Percentiles rank a stretch among this genome's conserved stretches.
phyloP scores from a whole-genome alignment of 2,113 vertebrate genomes.

The Acinonyx jubatus region DNA sequence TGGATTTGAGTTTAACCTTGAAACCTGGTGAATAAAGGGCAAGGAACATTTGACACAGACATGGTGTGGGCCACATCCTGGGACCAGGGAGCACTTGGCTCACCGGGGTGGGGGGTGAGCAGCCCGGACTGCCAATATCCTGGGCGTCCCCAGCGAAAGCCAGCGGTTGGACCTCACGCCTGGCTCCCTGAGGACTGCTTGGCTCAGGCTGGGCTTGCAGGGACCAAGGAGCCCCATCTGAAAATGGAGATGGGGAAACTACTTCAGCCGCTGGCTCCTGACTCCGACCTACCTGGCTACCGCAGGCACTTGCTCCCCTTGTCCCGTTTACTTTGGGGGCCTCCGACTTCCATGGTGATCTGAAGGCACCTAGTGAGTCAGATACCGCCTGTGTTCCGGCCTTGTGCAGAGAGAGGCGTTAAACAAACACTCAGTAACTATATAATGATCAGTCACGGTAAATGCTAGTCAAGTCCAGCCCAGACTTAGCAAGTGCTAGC shows the following conservation, averaged over 20 bases:
- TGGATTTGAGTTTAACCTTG: slow-evolving; percentile 82
- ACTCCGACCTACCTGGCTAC: too few species aligned
- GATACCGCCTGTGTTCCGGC: fast-evolving
- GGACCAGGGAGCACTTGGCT: not conserved
- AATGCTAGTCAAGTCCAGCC: not conserved
- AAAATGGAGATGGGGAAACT: not conserved
- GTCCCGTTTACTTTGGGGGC: not conserved
- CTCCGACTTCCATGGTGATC: not conserved
- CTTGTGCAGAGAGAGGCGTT: not conserved
- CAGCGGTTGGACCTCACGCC: not conserved
- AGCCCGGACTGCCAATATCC: not conserved
- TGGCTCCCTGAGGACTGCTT: not conserved
- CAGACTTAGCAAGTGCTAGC: fast-evolving
- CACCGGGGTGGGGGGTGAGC: not conserved
- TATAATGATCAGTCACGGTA: fast-evolving
- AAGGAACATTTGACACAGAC: slow-evolving; percentile 18
- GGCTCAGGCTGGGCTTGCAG: not conserved
- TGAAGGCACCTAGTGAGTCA: not conserved
- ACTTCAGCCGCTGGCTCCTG: too few species aligned
- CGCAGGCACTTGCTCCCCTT: not conserved
- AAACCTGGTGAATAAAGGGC: slow-evolving; percentile 74
- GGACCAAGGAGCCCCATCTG: not conserved
- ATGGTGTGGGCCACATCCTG: fast-evolving
- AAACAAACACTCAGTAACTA: not conserved
- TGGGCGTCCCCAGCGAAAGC: not conserved